These are phyloP conservation scores for Drosophila tristis DNA, from an alignment of 1,140 invertebrate species.

Conservation along the genomic window DNA sequence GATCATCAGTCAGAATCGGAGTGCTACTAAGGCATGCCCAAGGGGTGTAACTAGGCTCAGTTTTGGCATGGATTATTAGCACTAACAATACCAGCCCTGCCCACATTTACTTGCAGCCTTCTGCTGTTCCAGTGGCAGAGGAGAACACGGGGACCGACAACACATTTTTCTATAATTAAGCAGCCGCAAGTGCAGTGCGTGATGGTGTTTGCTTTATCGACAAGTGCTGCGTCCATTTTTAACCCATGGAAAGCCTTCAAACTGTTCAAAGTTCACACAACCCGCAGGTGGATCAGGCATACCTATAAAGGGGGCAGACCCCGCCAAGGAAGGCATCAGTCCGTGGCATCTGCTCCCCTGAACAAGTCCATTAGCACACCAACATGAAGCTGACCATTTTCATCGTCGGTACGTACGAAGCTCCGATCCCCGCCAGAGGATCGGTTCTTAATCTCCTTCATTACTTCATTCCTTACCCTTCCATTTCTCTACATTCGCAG, in stretches of 20 bases:
- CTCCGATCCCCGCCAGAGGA: neutral
- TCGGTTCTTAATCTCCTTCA: neutral
- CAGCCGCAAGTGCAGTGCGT: neutral
- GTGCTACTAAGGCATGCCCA: too few relatives aligned
- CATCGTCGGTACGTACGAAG: neutral
- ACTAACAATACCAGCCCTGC: too few relatives aligned
- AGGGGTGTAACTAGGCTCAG: too few relatives aligned
- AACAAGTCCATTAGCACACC: neutral
- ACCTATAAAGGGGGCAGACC: slow-evolving; percentile 12
- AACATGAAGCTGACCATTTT: slow-evolving; percentile 8
- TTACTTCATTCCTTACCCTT: neutral
- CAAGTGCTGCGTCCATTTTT: slow-evolving; percentile 7
- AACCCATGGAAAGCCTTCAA: too few relatives aligned
- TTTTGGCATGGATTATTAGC: too few relatives aligned
- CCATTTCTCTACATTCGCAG: neutral
- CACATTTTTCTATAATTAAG: slow-evolving; percentile 5
- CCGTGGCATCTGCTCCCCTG: neutral
- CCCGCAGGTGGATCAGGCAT: too few relatives aligned
- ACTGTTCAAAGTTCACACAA: neutral
- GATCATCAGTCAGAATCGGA: too few relatives aligned
- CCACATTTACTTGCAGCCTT: too few relatives aligned
- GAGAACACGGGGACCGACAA: too few relatives aligned
- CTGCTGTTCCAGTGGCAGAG: too few relatives aligned
- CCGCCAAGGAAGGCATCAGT: slow-evolving; percentile 9
- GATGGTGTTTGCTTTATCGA: slow-evolving; percentile 3